Conservation (phyloP, 1,140 invertebrate species). For the Anastrepha obliqua region DNA sequence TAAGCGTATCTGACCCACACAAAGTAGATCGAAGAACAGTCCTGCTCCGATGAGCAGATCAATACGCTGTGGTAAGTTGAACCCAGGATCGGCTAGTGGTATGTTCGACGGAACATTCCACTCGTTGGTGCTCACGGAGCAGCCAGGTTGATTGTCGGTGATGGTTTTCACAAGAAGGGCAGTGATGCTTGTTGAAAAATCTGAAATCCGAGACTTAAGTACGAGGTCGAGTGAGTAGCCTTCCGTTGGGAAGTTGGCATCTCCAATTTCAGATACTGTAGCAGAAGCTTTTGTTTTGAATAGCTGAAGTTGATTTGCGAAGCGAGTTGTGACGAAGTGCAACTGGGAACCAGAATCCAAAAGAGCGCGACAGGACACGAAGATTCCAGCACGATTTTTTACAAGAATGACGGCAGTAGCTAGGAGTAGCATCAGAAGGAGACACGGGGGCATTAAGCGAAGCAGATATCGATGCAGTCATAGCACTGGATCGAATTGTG, state of each 20-base stretch:
- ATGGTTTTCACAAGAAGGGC: too few species aligned
- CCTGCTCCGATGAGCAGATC: neutral
- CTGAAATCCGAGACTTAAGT: too few species aligned
- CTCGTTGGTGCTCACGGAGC: too few species aligned
- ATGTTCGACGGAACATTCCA: neutral
- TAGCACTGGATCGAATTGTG: neutral
- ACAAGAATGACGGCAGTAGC: conserved; percentile 54
- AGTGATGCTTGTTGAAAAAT: too few species aligned
- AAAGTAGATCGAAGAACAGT: neutral
- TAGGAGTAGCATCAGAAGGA: conserved; percentile 21
- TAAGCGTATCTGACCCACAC: neutral
- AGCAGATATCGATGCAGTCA: neutral
- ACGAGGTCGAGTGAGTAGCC: neutral
- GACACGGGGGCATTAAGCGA: neutral
- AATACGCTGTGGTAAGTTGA: neutral
- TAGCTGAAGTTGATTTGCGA: conserved; percentile 47
- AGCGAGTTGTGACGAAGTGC: conserved; percentile 37
- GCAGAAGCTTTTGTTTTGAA: neutral
- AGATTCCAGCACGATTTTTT: conserved; percentile 43
- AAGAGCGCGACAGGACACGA: conserved; percentile 49
- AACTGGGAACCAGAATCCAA: conserved; percentile 54
- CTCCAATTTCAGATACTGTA: conserved; percentile 35
- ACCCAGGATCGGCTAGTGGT: neutral
- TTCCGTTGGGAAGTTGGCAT: conserved; percentile 18
- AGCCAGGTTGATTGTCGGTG: too few species aligned